Base-by-base conservation (phyloP, 2,888 invertebrate genomes). In the Andrena camellia region DNA sequence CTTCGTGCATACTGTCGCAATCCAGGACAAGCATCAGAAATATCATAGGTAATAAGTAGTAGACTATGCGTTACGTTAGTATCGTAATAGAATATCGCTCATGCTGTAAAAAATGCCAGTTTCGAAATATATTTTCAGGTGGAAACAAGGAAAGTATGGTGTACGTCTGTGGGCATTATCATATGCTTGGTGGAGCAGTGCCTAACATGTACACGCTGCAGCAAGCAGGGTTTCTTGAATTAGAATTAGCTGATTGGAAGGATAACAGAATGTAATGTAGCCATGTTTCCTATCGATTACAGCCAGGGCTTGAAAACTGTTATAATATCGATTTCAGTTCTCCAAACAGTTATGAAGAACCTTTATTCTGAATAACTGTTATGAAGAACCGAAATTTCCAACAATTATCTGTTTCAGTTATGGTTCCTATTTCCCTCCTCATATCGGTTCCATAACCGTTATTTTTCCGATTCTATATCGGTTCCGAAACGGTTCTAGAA, bases 221-320 rank as follows among this genome's bases (percentile, higher is more conserved):
- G 91, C 96, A 96, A 88, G 96, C 96, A 81, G 98, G 98, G 4
- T 97, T 96, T 92, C 94, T 98, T 79, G 99, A 99, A 94, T 95
- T 98, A 77, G 99, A 99, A 94, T 94, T 98, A 72, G 98, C 97
- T 8, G 99, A 99, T 94, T 99, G 98, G 98, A 98, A 98, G 94
- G 97, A 97, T 90, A 97, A 97, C 92, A 95, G 98, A 95, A 95
- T 97, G 97, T 97, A 95, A 95, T 95, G 64, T 31, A 70, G 29
- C 42, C 66, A 13, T 92, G 83, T n/a, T 35, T 52, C 8, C 20
- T 13, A 57, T n/a, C 10, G 29, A 63, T 57, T 29, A 13, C 20
- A 59, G 10, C 0, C n/a, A n/a, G n/a, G n/a, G n/a, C n/a, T n/a
- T n/a, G n/a, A n/a, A n/a, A n/a, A n/a, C n/a, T n/a, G n/a, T n/a